Base-by-base conservation (phyloP, 2,113 vertebrate species). In the Actenoides lindsayi region DNA sequence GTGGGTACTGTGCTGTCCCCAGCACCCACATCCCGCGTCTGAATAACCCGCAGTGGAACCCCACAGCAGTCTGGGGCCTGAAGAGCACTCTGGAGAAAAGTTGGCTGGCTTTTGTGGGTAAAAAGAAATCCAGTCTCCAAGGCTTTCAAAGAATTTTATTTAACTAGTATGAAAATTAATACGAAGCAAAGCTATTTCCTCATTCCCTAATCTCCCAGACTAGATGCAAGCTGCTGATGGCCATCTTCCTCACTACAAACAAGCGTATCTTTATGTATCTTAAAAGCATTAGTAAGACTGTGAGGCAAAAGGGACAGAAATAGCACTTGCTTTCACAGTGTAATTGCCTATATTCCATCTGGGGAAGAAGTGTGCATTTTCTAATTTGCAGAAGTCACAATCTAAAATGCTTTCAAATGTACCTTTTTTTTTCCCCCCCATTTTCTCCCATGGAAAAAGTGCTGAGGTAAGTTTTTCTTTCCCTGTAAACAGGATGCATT, bases 391-490 rank as follows among this genome's bases (percentile, higher is more conserved):
- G 92, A 78, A 78, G 82, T 87, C 81, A 9, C 73, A 37, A 65
- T 50, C 56, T 88, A 46, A 86, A 90, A 39, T 14, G 88, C 86
- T 93, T 64, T 57, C 50, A 88, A 94, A 94, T 20, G 75, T 20
- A 6, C 35, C 35, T 60, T 76, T n/a, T 11, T 11, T 1, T 4
- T 1, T 6, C 30, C 20, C 2, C 13, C 10, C 9, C 1, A 68
- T 80, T 67, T 46, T 46, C 27, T 70, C 44, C 75, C 13, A 8
- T 37, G 74, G 84, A 80, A 84, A 39, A 91, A 94, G 65, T 78
- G 96, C 96, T 97, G 96, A 95, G 90, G 33, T 42, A 62, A 85
- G 4, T 23, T 51, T 95, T 95, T 75, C 67, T 76, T 33, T 23
- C 44, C 78, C 70, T 2, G 44, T 73, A 79, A 94, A 79, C 85